A percentile compares a stretch with the other conserved stretches of the same genome.
Conservation (phyloP, 2,888 invertebrate species). For the Tenodera sinensis region DNA sequence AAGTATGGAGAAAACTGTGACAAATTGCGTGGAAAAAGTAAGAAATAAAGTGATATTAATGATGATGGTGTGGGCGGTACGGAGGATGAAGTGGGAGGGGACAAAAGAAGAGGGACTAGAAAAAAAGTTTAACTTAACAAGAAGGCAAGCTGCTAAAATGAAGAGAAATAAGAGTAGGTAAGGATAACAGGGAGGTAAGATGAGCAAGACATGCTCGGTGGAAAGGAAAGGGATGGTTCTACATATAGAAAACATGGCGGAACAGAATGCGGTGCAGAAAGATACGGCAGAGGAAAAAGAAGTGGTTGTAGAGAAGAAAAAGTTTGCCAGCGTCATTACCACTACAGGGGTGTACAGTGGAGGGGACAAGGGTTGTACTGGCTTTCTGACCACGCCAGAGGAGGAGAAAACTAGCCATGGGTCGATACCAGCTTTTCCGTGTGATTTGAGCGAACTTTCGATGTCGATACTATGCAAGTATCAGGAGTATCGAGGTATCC, state of each 20-base stretch:
- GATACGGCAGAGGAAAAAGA: not conserved
- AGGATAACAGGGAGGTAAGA: constrained; percentile 18
- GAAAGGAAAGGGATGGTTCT: constrained; percentile 15
- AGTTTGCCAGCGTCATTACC: not conserved
- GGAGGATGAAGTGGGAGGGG: not conserved
- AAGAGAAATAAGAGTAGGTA: constrained; percentile 22
- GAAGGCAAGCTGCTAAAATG: constrained; percentile 18
- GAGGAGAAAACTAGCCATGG: too few species aligned
- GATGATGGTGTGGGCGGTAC: constrained; percentile 27
- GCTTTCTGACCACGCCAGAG: not conserved
- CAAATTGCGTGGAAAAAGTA: constrained; percentile 32
- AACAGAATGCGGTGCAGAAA: constrained; percentile 24
- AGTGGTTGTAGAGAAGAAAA: not conserved
- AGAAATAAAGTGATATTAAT: constrained; percentile 34
- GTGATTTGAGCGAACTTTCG: too few species aligned
- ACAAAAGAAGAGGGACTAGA: not conserved
- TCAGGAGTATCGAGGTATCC: too few species aligned
- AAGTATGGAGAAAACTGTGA: constrained; percentile 29
- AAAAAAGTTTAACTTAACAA: constrained; percentile 10
- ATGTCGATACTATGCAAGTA: too few species aligned
- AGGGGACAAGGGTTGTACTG: not conserved
- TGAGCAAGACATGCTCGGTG: not conserved
- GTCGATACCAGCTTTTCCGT: too few species aligned
- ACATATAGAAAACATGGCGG: constrained; percentile 26
- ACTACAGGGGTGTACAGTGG: not conserved